A percentile compares a stretch with the other conserved stretches of the same genome.
phyloP scores from a whole-genome alignment of 1,140 invertebrate species.

The Euwallacea similis region DNA sequence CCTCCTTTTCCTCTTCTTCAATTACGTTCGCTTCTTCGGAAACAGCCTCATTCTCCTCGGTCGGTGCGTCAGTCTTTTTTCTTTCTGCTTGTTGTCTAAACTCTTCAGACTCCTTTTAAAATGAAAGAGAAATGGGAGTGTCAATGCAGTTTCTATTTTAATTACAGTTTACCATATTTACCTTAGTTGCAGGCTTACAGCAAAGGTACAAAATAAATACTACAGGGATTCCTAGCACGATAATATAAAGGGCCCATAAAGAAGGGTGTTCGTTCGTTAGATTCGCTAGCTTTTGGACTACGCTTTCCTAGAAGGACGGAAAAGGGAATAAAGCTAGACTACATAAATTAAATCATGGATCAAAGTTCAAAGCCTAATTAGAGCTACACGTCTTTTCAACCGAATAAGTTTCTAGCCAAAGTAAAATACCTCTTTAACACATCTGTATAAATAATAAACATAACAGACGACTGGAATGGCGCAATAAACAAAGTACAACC shows the following conservation, averaged over 20 bases:
- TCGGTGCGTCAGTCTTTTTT: slow-evolving; percentile 65
- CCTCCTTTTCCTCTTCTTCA: slow-evolving; percentile 54
- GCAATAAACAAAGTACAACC: slow-evolving; percentile 75
- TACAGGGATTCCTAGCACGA: slow-evolving; percentile 77
- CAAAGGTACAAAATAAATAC: slow-evolving; percentile 79
- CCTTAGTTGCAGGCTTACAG: slow-evolving; percentile 64
- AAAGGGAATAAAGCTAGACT: slow-evolving; percentile 11
- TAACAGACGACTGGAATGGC: slow-evolving; percentile 71
- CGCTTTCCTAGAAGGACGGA: slow-evolving; percentile 71
- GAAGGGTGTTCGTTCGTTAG: slow-evolving; percentile 88
- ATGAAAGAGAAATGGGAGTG: slow-evolving; percentile 20
- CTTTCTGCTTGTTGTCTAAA: slow-evolving; percentile 52
- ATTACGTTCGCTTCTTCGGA: slow-evolving; percentile 53
- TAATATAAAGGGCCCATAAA: slow-evolving; percentile 85
- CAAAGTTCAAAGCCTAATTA: neutral
- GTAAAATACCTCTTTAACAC: slow-evolving; percentile 65
- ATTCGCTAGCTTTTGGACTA: slow-evolving; percentile 77
- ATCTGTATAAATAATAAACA: slow-evolving; percentile 67
- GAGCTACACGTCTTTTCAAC: neutral
- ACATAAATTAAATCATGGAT: neutral
- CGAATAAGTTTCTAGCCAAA: neutral
- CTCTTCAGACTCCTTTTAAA: slow-evolving; percentile 49
- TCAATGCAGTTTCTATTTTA: neutral
- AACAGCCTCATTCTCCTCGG: slow-evolving; percentile 57
- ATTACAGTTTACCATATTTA: slow-evolving; percentile 25